A percentile compares a stretch with the other conserved stretches of the same genome.
Conservation (phyloP, 1,140 invertebrate species). For the Brachionus plicatilis region DNA sequence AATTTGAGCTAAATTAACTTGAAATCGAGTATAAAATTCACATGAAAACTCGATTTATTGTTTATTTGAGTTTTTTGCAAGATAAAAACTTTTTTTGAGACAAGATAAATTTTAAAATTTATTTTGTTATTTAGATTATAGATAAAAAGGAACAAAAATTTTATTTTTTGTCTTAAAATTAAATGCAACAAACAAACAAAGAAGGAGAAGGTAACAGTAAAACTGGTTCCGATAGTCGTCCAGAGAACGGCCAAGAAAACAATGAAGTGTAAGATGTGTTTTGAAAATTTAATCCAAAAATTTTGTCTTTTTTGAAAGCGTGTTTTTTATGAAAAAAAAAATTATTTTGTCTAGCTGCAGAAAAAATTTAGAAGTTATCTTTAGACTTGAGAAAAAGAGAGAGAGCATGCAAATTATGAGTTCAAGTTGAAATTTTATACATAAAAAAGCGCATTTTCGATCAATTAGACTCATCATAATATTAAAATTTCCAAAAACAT, state of each 20-base stretch:
- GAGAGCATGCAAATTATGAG: background rate
- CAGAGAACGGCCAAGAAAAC: background rate
- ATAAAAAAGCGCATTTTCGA: constrained; percentile 4
- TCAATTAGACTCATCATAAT: background rate
- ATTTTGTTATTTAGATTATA: background rate
- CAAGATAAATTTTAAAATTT: background rate
- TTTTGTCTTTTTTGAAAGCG: background rate
- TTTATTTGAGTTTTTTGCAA: too few species aligned
- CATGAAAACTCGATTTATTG: too few species aligned
- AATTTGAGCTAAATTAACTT: too few species aligned
- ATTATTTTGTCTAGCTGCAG: constrained; percentile 9
- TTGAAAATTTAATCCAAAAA: background rate
- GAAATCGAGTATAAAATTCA: too few species aligned
- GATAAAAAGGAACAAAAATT: background rate
- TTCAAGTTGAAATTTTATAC: constrained; percentile 20
- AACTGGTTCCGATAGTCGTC: background rate
- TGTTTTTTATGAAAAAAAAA: background rate
- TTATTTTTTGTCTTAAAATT: background rate
- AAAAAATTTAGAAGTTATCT: background rate
- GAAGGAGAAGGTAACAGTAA: background rate
- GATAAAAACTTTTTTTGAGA: too few species aligned
- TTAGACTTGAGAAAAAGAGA: background rate
- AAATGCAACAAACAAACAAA: constrained; percentile 7
- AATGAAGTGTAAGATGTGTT: background rate
- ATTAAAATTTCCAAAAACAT: background rate